Percentiles rank a stretch among this genome's conserved stretches.
Evolutionary conservation across 2,113 vertebrate species (phyloP).

Genomic region (Crotalus tigris): DNA sequence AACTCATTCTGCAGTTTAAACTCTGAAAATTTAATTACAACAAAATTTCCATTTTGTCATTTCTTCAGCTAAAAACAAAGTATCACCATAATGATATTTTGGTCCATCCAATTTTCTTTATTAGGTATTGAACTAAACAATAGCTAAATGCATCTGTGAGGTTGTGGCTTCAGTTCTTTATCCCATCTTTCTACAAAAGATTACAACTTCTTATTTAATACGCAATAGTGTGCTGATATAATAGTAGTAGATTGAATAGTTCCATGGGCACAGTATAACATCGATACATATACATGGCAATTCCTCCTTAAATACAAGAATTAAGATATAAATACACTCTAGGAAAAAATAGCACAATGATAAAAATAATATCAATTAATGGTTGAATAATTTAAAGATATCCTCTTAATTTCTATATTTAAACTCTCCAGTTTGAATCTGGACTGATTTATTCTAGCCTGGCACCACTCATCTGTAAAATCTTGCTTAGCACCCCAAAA

Average conservation of each 20-base stretch:
- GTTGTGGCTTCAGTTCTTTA: neutral
- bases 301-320: neutral
- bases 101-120: neutral
- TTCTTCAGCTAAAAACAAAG: neutral
- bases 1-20: neutral
- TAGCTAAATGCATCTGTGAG: neutral
- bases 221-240: neutral
- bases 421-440: neutral
- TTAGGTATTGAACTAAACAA: neutral
- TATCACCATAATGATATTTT: too few relatives aligned
- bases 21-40: neutral
- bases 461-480: neutral
- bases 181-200: neutral
- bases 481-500: neutral
- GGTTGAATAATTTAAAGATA: neutral
- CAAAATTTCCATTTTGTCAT: neutral
- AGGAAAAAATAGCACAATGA: neutral
- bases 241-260: neutral
- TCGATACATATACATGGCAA: neutral
- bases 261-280: neutral
- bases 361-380: neutral
- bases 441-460: neutral
- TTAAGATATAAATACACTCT: neutral
- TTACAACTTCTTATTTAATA: neutral
- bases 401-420: neutral